phyloP scores from a whole-genome alignment of 2,888 invertebrate genomes.

The Nezara viridula region DNA sequence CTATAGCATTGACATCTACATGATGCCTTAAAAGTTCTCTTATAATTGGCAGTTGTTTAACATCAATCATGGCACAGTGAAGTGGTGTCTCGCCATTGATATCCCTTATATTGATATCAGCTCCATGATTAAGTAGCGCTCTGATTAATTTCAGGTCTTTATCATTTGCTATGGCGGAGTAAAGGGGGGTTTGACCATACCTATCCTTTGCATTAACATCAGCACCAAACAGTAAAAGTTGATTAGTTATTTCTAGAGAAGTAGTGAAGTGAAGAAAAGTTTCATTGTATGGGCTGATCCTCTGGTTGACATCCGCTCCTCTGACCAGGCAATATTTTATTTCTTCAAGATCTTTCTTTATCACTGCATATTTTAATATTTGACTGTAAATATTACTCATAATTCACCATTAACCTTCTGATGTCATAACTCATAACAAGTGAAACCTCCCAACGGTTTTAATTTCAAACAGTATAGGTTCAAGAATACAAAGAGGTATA shows the following conservation, averaged over 20 bases:
- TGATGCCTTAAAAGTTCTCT: constrained; percentile 39
- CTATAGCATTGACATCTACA: neutral
- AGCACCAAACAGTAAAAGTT: constrained; percentile 6
- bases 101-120: constrained; percentile 17
- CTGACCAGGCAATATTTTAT: neutral
- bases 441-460: constrained; percentile 5
- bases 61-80: constrained; percentile 6
- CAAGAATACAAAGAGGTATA: constrained; percentile 3
- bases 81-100: constrained; percentile 20
- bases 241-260: neutral
- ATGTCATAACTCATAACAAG: neutral
- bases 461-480: neutral
- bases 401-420: neutral
- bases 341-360: neutral
- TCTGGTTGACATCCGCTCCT: constrained; percentile 29
- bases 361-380: constrained; percentile 16
- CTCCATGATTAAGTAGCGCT: constrained; percentile 18
- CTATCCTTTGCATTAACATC: constrained; percentile 40
- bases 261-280: neutral
- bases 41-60: neutral
- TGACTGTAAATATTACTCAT: constrained; percentile 27
- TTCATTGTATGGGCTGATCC: neutral
- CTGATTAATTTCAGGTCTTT: neutral
- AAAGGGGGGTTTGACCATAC: constrained; percentile 28
- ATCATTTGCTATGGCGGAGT: neutral